Conservation (phyloP, 2,113 vertebrate genomes). For the Lethenteron camtschaticum region DNA sequence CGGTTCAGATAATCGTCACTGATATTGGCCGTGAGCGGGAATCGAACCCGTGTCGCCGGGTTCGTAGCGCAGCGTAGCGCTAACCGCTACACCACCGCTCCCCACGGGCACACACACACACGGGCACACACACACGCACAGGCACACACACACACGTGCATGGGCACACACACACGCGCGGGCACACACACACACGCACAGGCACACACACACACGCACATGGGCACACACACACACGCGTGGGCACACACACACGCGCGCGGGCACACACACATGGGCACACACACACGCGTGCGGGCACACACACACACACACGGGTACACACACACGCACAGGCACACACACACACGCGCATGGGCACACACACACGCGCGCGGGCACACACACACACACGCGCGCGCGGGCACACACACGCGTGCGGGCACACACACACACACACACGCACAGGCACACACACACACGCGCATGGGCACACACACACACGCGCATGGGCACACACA, state of each 20-base stretch:
- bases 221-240: not conserved
- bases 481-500: not conserved
- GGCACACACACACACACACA: slow-evolving; percentile 16
- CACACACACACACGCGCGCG: not conserved
- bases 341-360: not conserved
- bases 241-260: not conserved
- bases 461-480: not conserved
- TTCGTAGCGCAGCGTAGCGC: too few species aligned
- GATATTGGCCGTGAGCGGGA: too few species aligned
- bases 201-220: not conserved
- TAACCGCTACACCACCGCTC: too few species aligned
- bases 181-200: too few species aligned
- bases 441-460: too few species aligned
- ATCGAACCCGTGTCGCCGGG: too few species aligned
- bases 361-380: not conserved
- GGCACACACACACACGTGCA: too few species aligned
- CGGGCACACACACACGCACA: too few species aligned
- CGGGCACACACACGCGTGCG: not conserved
- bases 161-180: too few species aligned
- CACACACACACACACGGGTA: too few species aligned
- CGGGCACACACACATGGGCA: slow-evolving; percentile 11
- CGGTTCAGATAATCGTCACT: too few species aligned
- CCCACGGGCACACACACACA: too few species aligned
- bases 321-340: not conserved
- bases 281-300: slow-evolving; percentile 11